Percentiles rank a stretch among this genome's conserved stretches.
Evolutionary conservation across 2,888 invertebrate species (phyloP).

Genomic region (Hyles lineata): DNA sequence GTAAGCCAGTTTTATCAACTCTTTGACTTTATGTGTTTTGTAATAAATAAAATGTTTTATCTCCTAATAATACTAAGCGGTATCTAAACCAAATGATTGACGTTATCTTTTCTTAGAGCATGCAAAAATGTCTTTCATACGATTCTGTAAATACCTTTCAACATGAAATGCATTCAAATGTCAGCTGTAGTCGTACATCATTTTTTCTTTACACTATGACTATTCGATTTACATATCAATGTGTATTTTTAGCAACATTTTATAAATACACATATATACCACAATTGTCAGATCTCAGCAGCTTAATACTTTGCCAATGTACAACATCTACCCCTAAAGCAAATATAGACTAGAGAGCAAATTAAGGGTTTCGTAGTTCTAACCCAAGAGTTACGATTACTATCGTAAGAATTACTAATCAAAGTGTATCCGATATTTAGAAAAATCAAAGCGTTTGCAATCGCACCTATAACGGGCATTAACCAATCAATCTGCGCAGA

Average conservation of each 20-base stretch:
- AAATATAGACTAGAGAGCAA: too few relatives aligned
- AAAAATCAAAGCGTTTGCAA: neutral
- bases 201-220: neutral
- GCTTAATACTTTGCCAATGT: too few relatives aligned
- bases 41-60: constrained; percentile 12
- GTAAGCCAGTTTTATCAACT: constrained; percentile 35
- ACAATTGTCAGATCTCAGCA: too few relatives aligned
- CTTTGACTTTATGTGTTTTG: constrained; percentile 27
- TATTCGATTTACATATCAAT: neutral
- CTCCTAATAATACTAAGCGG: constrained; percentile 7
- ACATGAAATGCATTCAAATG: constrained; percentile 15
- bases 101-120: constrained; percentile 19
- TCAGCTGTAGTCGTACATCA: neutral
- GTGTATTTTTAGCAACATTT: neutral
- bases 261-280: neutral
- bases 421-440: too few relatives aligned
- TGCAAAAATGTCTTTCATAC: neutral
- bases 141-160: constrained; percentile 1
- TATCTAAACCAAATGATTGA: constrained; percentile 13
- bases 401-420: too few relatives aligned
- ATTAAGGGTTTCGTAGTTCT: too few relatives aligned
- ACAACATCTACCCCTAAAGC: too few relatives aligned
- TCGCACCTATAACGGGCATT: neutral
- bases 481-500: constrained; percentile 1
- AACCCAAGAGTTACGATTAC: too few relatives aligned